Conservation (phyloP, 2,113 vertebrate species). For the Pseudorectes ferrugineus region DNA sequence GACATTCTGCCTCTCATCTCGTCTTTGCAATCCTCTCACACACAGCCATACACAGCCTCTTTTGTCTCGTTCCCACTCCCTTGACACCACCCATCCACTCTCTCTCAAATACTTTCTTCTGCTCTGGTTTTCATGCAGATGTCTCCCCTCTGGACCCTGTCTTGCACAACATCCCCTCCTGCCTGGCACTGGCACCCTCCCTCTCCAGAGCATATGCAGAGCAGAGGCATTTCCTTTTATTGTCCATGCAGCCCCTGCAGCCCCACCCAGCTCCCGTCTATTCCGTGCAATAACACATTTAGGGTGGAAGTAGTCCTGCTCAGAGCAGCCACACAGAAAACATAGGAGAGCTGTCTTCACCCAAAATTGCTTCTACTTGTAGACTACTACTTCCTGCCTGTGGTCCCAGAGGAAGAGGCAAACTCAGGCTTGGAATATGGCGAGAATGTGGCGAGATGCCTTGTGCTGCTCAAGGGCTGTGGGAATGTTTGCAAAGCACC, state of each 20-base stretch:
- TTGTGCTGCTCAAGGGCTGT: neutral
- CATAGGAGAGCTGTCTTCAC: neutral
- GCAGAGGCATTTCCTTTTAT: slow-evolving; percentile 44
- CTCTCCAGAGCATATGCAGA: neutral
- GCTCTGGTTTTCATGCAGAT: neutral
- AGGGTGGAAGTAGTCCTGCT: neutral
- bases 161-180: neutral
- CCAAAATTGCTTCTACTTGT: neutral
- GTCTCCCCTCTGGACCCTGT: neutral
- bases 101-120: neutral
- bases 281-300: neutral
- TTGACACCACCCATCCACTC: neutral
- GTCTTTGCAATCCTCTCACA: neutral
- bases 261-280: neutral
- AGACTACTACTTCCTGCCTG: neutral
- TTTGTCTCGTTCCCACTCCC: neutral
- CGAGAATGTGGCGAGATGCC: neutral
- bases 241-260: neutral
- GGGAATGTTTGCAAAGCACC: neutral
- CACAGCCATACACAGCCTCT: neutral
- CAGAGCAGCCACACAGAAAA: neutral
- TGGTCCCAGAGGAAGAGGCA: neutral
- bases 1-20: neutral
- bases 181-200: neutral
- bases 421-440: neutral